Base-by-base conservation (phyloP, 1,140 invertebrate species). In the Pemphigus obesinymphae region DNA sequence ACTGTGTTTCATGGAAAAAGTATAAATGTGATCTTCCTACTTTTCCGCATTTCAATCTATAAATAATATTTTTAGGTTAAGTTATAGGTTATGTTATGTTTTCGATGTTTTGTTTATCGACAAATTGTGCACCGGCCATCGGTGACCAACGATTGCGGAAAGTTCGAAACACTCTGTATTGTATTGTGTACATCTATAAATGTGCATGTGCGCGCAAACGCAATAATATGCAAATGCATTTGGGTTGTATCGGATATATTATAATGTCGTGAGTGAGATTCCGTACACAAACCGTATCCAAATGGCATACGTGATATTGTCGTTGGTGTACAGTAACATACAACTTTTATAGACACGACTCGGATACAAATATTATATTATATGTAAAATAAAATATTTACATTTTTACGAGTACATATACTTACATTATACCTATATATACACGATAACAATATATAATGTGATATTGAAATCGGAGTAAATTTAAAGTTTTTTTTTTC, bases 141-240 rank as follows among this genome's bases (percentile, higher is more conserved):
- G 23, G 29, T 29, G 29, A 31, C 13, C 29, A 2, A 1, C 1
- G 13, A 29, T 58, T 58, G 26, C 26, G 55, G 29, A 31, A 31
- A 61, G 29, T 61, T 31, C 7, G 20, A 17, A 68, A 45, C 66
- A 70, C 66, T 26, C 66, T 70, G 66, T 70, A 70, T 23, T n/a
- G n/a, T n/a, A n/a, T n/a, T n/a, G n/a, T n/a, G n/a, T n/a, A n/a
- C n/a, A n/a, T n/a, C n/a, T n/a, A n/a, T n/a, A n/a, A n/a, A n/a
- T n/a, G n/a, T n/a, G n/a, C n/a, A n/a, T n/a, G 43, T 15, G n/a
- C n/a, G 3, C 31, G 3, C 11, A n/a, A 10, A 5, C 8, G 17
- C 20, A n/a, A 37, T 68, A 48, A 48, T 29, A 76, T 76, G 73
- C 23, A 76, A 76, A 76, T 76, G 48, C n/a, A 76, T 55, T 76